phyloP scores from a whole-genome alignment of 1,140 invertebrate genomes.

The Solenopsis invicta region DNA sequence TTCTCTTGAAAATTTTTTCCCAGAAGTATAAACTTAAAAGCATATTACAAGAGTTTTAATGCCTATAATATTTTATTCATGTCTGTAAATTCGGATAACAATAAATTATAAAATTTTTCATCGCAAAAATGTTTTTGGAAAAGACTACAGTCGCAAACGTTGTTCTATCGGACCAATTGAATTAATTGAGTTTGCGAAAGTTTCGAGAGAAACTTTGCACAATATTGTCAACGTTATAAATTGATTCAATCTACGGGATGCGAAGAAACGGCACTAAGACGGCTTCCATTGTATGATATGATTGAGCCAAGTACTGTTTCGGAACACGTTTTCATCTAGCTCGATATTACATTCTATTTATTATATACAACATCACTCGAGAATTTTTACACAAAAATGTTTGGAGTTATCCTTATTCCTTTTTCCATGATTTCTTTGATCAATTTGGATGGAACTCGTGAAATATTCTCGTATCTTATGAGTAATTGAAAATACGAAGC shows the following conservation, averaged over 20 bases:
- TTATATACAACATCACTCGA: not conserved
- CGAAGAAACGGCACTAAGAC: slow-evolving; percentile 36
- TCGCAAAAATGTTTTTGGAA: not conserved
- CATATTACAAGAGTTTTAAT: not conserved
- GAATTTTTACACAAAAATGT: slow-evolving; percentile 40
- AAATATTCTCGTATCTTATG: not conserved
- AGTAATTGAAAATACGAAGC: not conserved
- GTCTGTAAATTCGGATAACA: not conserved
- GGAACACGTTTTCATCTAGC: not conserved
- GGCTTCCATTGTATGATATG: slow-evolving; percentile 50
- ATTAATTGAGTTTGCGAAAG: slow-evolving; percentile 58
- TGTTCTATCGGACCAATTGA: not conserved
- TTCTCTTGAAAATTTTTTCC: not conserved
- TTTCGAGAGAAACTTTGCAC: slow-evolving; percentile 33
- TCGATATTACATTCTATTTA: slow-evolving; percentile 29
- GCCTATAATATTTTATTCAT: not conserved
- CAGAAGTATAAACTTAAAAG: not conserved
- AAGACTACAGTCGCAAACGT: not conserved
- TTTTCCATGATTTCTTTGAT: not conserved
- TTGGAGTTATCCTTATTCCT: not conserved
- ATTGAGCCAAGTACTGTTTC: slow-evolving; percentile 1
- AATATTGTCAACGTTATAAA: slow-evolving; percentile 59
- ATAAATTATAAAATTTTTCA: slow-evolving; percentile 5
- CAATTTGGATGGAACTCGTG: not conserved
- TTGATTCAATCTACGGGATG: slow-evolving; percentile 64